Evolutionary conservation across 2,888 invertebrate genomes (phyloP).

Genomic region (Dryobotodes eremita): DNA sequence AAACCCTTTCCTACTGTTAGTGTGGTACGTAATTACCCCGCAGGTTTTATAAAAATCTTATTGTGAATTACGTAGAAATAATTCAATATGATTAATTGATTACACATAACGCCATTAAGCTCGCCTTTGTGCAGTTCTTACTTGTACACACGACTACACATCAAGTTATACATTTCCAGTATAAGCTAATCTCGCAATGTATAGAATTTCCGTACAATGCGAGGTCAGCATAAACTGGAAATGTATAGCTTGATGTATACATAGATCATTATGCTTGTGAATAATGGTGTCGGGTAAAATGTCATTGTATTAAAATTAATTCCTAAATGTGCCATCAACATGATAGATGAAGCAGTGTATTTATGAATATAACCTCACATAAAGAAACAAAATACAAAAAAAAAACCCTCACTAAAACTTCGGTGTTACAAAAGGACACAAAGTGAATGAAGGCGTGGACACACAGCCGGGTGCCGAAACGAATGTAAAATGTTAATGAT

Average conservation of each 20-base stretch:
- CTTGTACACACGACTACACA: background rate
- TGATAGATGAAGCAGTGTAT: background rate
- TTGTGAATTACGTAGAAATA: background rate
- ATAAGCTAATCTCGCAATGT: no score
- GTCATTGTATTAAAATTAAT: background rate
- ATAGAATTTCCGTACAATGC: no score
- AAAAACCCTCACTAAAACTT: background rate
- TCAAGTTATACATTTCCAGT: no score
- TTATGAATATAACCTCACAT: background rate
- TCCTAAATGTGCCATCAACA: background rate
- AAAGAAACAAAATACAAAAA: background rate
- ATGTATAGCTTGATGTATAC: no score
- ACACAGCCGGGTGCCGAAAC: slow-evolving; percentile 7
- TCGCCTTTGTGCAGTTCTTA: background rate
- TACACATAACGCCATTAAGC: background rate
- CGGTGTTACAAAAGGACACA: slow-evolving; percentile 15
- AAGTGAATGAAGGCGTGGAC: slow-evolving; percentile 8
- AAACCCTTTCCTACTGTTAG: no score
- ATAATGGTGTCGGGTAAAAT: no score
- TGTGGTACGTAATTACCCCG: no score
- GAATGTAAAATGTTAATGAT: slow-evolving; percentile 9
- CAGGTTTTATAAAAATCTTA: background rate
- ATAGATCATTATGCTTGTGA: no score
- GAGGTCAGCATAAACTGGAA: no score
- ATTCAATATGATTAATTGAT: background rate